Percentiles rank a stretch among this genome's conserved stretches.
Evolutionary conservation across 2,113 vertebrate species (phyloP).

Genomic region (Psilopogon haemacephalus): DNA sequence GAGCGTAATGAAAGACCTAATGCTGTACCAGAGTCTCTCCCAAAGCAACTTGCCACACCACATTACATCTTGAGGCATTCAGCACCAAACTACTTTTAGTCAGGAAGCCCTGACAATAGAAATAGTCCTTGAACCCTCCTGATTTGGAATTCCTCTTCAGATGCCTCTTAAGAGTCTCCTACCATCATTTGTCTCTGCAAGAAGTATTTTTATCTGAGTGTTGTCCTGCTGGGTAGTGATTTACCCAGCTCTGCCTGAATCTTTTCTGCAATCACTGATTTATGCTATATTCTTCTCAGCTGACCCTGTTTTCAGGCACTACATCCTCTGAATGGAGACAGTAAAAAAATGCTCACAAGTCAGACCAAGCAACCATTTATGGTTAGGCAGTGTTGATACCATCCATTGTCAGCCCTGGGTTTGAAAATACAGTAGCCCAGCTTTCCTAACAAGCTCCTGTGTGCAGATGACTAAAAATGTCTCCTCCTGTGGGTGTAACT

Average conservation of each 20-base stretch:
- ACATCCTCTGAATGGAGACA: background rate
- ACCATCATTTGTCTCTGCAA: background rate
- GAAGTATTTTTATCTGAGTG: background rate
- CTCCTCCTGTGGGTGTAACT: background rate
- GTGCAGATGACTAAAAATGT: background rate
- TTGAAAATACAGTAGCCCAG: background rate
- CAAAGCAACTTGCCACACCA: background rate
- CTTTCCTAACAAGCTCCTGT: background rate
- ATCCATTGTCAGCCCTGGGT: background rate
- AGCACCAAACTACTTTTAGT: background rate
- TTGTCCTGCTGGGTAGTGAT: background rate
- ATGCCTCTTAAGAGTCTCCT: background rate
- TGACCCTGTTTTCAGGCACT: background rate
- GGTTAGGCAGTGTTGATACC: background rate
- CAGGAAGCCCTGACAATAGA: background rate
- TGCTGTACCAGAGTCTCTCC: background rate
- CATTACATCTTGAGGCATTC: background rate
- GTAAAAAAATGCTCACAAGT: background rate
- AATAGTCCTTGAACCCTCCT: background rate
- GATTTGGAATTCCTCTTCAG: background rate
- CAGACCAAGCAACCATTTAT: background rate
- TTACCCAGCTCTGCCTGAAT: background rate
- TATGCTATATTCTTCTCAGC: background rate
- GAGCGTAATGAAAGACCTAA: background rate
- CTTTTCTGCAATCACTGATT: background rate